Base-by-base conservation (phyloP, 2,888 invertebrate genomes). In the Luperina testacea region DNA sequence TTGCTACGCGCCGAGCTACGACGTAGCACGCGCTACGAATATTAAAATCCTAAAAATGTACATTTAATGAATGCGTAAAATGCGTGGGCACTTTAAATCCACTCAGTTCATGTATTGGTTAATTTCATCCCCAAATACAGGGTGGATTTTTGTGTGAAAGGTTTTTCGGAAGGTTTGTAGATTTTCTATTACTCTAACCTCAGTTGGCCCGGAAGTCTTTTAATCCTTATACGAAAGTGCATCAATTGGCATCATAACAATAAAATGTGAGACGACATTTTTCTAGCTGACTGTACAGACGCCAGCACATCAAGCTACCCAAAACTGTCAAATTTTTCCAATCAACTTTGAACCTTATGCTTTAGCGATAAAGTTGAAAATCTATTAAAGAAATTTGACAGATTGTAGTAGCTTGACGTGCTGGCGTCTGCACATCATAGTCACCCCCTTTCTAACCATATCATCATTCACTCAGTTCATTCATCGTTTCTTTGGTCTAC, bases 1-100 rank as follows among this genome's bases (percentile, higher is more conserved):
- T 61, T 27, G 79, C 81, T 83, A 81, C 84, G 83, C 32, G 42
- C 1, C n/a, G 9, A 27, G 61, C 81, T 83, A 81, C 84, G 81
- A 3, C 70, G 81, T 81, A 83, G 81, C 48, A 1, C 45, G 67
- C 45, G 80, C 78, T 83, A 80, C 83, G 83, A 83, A 67, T 51
- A 59, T 76, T 59, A 11, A 48, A 38, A 53, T 17, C 17, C 32
- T 9, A 63, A 48, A 76, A n/a, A 27, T 61, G 27, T 38, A 15
- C 7, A 24, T 38, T n/a, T 27, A 11, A n/a, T n/a, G 32, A 17
- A 63, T 68, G 11, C 9, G 32, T 48, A 57, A 82, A 51, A 27
- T 61, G 27, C 9, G 13, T 3, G 51, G 11, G 32, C 59, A 53
- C 20, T 67, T 53, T 5, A 59, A 63, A 69, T 69, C n/a, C 27